Conservation (phyloP, 2,888 invertebrate species). For the Trachelus stipa region DNA sequence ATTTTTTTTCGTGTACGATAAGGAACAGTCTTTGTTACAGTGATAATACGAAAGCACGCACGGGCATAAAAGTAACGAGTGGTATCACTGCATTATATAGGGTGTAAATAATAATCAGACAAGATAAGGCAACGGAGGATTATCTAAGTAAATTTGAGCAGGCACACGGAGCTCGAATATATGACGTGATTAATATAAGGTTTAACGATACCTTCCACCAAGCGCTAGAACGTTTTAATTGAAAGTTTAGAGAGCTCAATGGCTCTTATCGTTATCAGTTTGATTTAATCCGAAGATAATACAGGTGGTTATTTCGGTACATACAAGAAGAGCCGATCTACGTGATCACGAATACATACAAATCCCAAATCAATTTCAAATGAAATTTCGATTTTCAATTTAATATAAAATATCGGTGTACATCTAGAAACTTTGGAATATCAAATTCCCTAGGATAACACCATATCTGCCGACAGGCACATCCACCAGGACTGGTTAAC, state of each 20-base stretch:
- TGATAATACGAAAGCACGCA: too few relatives aligned
- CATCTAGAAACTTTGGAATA: neutral
- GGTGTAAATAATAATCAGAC: neutral
- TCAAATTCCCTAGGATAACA: neutral
- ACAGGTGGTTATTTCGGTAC: neutral
- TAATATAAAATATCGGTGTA: neutral
- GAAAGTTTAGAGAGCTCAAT: constrained; percentile 21
- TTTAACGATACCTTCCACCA: neutral
- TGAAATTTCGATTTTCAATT: neutral
- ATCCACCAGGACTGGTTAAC: neutral
- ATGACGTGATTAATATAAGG: neutral
- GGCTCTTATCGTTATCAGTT: constrained; percentile 18
- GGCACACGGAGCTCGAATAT: neutral
- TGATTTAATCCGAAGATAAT: neutral
- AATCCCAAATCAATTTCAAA: neutral
- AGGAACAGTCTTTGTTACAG: too few relatives aligned
- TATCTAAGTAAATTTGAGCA: neutral
- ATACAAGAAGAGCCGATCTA: neutral
- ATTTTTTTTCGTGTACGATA: too few relatives aligned
- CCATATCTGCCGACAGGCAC: neutral
- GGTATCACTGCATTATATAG: neutral
- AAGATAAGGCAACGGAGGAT: neutral
- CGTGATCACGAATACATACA: neutral
- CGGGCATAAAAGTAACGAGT: too few relatives aligned
- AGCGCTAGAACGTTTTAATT: constrained; percentile 16